These are phyloP conservation scores for Cotesia typhae DNA, from an alignment of 1,140 invertebrate species.

Conservation along the genomic window DNA sequence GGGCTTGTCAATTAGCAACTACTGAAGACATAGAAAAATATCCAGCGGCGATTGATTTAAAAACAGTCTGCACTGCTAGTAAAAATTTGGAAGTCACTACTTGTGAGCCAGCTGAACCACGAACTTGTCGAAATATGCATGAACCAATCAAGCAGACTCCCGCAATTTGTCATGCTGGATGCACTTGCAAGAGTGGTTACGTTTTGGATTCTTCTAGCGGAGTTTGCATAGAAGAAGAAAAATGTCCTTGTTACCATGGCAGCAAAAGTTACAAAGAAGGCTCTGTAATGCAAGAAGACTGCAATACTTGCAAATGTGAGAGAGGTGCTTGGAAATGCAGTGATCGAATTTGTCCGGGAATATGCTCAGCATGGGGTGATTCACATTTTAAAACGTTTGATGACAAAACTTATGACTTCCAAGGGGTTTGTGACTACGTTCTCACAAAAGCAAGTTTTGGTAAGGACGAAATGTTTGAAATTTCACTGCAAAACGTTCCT, in stretches of 20 bases:
- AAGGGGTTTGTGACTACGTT: constrained; percentile 87
- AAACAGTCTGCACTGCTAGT: constrained; percentile 69
- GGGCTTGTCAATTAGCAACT: constrained; percentile 77
- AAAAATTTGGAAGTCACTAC: constrained; percentile 77
- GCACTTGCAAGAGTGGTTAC: constrained; percentile 79
- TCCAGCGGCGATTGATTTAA: constrained; percentile 70
- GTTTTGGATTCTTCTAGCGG: constrained; percentile 75
- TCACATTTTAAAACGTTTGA: constrained; percentile 90
- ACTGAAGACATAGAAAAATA: constrained; percentile 70
- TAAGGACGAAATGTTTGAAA: constrained; percentile 72
- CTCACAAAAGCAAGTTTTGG: constrained; percentile 75
- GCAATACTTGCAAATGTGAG: constrained; percentile 79
- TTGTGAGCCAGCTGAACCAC: constrained; percentile 77
- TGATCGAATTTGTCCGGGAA: constrained; percentile 70
- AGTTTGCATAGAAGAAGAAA: constrained; percentile 73
- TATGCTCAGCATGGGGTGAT: constrained; percentile 85
- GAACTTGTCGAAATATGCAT: constrained; percentile 86
- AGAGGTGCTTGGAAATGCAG: constrained; percentile 77
- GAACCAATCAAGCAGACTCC: constrained; percentile 58
- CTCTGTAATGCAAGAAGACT: constrained; percentile 79
- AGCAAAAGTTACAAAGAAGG: constrained; percentile 83
- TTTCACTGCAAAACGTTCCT: constrained; percentile 80
- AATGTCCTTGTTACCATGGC: constrained; percentile 90
- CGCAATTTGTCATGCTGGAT: constrained; percentile 77
- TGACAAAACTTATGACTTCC: constrained; percentile 83